phyloP scores from a whole-genome alignment of 2,888 invertebrate genomes.

The Melikaiella ostensackeni region DNA sequence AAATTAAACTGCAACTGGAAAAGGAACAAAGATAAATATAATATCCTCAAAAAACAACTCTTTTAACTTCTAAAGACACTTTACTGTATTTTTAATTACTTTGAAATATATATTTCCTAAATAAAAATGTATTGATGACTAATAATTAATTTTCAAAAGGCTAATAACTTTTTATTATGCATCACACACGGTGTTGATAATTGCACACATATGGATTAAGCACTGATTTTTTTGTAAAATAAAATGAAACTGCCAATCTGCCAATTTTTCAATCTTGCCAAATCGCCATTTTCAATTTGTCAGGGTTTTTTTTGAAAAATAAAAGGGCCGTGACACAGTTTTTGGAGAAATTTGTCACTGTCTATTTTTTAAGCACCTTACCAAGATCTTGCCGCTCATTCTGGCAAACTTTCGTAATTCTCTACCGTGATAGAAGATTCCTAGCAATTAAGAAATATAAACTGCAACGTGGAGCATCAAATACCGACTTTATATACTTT shows the following conservation, averaged over 20 bases:
- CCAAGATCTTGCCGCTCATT: constrained; percentile 63
- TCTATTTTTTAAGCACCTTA: constrained; percentile 50
- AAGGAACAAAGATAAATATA: too few relatives aligned
- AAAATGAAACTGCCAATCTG: background rate
- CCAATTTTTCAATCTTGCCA: too few relatives aligned
- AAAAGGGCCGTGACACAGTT: background rate
- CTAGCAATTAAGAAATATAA: constrained; percentile 34
- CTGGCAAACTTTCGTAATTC: constrained; percentile 29
- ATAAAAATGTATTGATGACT: background rate
- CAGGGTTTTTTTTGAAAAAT: background rate
- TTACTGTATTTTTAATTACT: too few relatives aligned
- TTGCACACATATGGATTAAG: background rate
- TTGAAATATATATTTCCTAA: background rate
- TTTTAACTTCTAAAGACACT: too few relatives aligned
- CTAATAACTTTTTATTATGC: background rate
- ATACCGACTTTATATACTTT: constrained; percentile 63
- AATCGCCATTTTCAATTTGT: background rate
- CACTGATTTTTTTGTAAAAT: background rate
- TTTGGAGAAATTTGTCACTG: background rate
- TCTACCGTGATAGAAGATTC: background rate
- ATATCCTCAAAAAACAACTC: too few relatives aligned
- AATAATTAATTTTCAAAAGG: background rate
- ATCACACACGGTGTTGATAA: background rate
- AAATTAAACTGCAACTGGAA: constrained; percentile 46
- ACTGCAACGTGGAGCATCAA: constrained; percentile 55